Base-by-base conservation (phyloP, 2,888 invertebrate genomes). In the Acleris laterana region DNA sequence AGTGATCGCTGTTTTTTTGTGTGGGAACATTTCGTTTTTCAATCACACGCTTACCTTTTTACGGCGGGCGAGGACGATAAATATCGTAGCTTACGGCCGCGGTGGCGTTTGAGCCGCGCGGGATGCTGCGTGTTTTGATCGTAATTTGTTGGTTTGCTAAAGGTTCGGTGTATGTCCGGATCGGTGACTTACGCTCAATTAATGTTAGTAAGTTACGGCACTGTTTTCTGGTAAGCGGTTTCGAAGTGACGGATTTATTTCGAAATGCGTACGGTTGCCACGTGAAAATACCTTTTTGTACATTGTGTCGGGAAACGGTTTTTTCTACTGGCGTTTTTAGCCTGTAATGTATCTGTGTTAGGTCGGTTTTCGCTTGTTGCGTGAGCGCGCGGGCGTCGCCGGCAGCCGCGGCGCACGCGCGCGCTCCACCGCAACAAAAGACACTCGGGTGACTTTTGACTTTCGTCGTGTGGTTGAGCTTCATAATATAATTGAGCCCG, bases 401-500 rank as follows among this genome's bases (percentile, higher is more conserved):
- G 74, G 77, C 76, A 77, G 77, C 70, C 71, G 71, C 77, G 70
- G 60, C 59, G 71, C 76, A 77, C 79, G 79, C 79, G 78, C 75
- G 73, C 74, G 65, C 69, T 75, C 74, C 78, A 77, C 79, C 77
- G 76, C 81, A 79, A 85, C 85, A 85, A 80, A 83, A 84, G 85
- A 85, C 85, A 82, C 83, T 78, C 83, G 82, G 86, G 85, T 91
- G 91, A 91, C 92, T 90, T 91, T 92, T 93, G 91, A 90, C 91
- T 92, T 90, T 88, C 84, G 85, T 86, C 81, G 82, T 87, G 84
- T 85, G 87, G 83, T 87, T 87, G 86, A 89, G 90, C 91, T 90
- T 90, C 91, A 90, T 92, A 91, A 91, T 92, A 89, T 93, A 93
- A 92, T 93, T 93, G 92, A 87, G 90, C 88, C 80, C 89, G 86